These are phyloP conservation scores for Rhinolophus sinicus DNA, from an alignment of 2,113 vertebrate genomes.

Conservation along the genomic window DNA sequence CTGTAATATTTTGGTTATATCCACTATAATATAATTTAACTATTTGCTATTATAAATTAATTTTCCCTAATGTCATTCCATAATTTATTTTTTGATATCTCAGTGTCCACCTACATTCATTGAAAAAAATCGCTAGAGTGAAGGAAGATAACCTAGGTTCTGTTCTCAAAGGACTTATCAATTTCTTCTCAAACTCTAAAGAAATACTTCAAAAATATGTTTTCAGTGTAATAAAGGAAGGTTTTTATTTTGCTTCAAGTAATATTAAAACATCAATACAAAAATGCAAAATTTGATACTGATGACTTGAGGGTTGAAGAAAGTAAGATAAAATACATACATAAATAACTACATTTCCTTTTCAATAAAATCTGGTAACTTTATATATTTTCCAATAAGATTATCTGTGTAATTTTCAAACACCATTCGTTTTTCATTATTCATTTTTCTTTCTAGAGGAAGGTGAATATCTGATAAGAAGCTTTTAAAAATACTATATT, in stretches of 20 bases:
- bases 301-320: neutral
- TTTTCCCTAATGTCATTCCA: neutral
- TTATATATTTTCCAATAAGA: neutral
- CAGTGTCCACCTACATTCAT: neutral
- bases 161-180: neutral
- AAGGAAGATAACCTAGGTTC: neutral
- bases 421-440: neutral
- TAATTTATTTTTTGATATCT: neutral
- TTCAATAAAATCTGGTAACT: neutral
- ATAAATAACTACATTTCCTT: neutral
- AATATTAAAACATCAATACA: neutral
- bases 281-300: neutral
- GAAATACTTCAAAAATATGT: neutral
- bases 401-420: neutral
- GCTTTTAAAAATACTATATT: neutral
- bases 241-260: neutral
- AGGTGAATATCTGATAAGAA: neutral
- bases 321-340: neutral
- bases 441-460: conserved; percentile 22
- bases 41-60: neutral
- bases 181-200: neutral
- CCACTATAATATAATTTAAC: neutral
- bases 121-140: neutral
- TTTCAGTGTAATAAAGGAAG: neutral
- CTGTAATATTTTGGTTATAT: neutral